Percentiles rank a stretch among this genome's conserved stretches.
Conservation (phyloP, 2,113 vertebrate genomes). For the Petromus typicus region DNA sequence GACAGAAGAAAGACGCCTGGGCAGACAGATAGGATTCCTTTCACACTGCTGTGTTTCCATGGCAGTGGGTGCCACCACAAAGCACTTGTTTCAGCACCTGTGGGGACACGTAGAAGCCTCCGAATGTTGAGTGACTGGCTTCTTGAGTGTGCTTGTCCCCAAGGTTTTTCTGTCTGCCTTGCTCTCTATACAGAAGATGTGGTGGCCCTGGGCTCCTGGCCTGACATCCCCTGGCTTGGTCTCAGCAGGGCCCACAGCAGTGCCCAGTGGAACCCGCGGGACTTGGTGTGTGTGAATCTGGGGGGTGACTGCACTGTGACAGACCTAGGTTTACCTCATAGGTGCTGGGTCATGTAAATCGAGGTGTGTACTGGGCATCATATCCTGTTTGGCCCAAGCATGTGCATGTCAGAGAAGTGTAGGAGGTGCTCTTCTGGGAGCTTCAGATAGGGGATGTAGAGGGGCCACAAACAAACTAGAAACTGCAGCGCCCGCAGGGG, state of each 20-base stretch:
- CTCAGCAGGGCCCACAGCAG: neutral
- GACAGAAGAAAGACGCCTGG: neutral
- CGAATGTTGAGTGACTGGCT: neutral
- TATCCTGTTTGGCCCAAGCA: no score
- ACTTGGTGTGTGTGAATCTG: neutral
- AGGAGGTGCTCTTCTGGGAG: neutral
- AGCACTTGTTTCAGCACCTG: neutral
- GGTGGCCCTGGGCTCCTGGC: neutral
- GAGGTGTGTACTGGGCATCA: rapidly evolving
- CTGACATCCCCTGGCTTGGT: neutral
- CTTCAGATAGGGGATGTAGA: rapidly evolving
- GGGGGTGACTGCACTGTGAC: neutral
- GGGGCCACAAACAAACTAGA: neutral
- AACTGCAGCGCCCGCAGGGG: neutral
- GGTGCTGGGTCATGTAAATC: neutral
- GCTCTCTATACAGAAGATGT: neutral
- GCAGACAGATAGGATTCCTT: neutral
- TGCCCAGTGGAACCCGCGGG: neutral
- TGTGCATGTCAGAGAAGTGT: neutral
- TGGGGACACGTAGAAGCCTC: rapidly evolving
- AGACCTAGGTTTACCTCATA: neutral
- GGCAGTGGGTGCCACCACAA: no score
- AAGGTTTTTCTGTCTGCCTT: neutral
- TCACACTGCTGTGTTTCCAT: neutral
- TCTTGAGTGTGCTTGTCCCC: neutral